These are phyloP conservation scores for Semotilus atromaculatus DNA, from an alignment of 2,797 vertebrate species.

Conservation along the genomic window DNA sequence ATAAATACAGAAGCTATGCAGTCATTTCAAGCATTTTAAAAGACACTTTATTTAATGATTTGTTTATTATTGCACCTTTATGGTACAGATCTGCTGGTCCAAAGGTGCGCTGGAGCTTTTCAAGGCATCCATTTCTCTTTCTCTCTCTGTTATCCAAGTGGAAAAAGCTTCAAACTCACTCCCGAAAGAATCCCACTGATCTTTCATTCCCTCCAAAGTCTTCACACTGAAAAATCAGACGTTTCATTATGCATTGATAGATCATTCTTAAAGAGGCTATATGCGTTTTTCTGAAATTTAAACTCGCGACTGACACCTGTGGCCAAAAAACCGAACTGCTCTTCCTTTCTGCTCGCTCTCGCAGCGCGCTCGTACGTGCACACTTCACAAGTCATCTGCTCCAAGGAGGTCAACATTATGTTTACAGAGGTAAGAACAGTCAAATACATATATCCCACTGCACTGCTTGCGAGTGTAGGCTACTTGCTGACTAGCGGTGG, in stretches of 20 bases:
- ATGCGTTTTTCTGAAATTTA: too few species aligned
- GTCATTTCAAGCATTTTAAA: not conserved
- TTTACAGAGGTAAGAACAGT: too few species aligned
- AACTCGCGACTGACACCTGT: too few species aligned
- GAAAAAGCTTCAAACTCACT: conserved; percentile 88
- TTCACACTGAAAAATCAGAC: conserved; percentile 81
- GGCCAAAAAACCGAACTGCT: too few species aligned
- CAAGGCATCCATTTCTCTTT: conserved; percentile 85
- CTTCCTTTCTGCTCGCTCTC: too few species aligned
- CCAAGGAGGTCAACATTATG: too few species aligned
- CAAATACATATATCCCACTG: too few species aligned
- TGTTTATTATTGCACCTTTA: conserved; percentile 80
- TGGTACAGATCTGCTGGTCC: conserved; percentile 84
- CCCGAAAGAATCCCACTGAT: conserved; percentile 91
- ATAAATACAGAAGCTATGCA: not conserved
- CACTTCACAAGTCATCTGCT: too few species aligned
- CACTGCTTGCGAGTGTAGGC: too few species aligned
- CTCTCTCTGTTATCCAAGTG: conserved; percentile 90
- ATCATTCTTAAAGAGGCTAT: too few species aligned
- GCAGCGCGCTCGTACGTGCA: too few species aligned
- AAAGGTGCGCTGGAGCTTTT: conserved; percentile 81
- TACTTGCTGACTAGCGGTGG: too few species aligned
- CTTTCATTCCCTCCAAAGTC: conserved; percentile 90
- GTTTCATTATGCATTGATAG: not conserved
- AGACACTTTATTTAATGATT: not conserved